Evolutionary conservation across 2,888 invertebrate species (phyloP).

Genomic region (Entomobrya proxima): DNA sequence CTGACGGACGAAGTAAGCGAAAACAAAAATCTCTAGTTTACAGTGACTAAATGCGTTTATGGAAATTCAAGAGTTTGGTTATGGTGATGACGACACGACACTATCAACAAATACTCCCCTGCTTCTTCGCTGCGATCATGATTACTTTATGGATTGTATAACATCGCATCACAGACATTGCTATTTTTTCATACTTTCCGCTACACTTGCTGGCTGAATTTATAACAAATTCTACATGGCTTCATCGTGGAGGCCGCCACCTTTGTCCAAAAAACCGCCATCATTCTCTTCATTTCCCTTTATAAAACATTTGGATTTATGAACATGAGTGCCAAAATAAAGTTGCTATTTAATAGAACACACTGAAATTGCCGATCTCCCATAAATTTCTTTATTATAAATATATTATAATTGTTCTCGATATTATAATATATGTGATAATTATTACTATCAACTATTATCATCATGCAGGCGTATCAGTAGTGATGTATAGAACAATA

Average conservation of each 20-base stretch:
- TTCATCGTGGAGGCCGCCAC: too few relatives aligned
- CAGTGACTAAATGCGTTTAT: background rate
- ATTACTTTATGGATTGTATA: slow-evolving; percentile 29
- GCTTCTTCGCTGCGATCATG: slow-evolving; percentile 52
- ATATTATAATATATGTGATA: slow-evolving; percentile 29
- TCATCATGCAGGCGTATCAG: slow-evolving; percentile 17
- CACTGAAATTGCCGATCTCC: slow-evolving; percentile 16
- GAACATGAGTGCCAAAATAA: background rate
- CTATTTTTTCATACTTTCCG: slow-evolving; percentile 1
- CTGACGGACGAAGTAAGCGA: background rate
- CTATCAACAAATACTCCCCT: slow-evolving; percentile 59
- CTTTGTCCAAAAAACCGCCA: too few relatives aligned
- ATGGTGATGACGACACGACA: background rate
- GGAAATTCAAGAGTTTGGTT: background rate
- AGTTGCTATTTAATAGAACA: background rate
- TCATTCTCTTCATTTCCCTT: too few relatives aligned
- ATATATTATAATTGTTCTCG: slow-evolving; percentile 60
- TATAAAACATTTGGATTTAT: background rate
- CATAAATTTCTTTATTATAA: slow-evolving; percentile 58
- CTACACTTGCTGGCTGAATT: slow-evolving; percentile 55
- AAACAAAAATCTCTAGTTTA: background rate
- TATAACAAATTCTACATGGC: too few relatives aligned
- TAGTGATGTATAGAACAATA: background rate
- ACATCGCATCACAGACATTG: slow-evolving; percentile 23
- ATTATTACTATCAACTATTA: too few relatives aligned